Evolutionary conservation across 1,140 invertebrate species (phyloP).

Genomic region (Hypothenemus hampei): DNA sequence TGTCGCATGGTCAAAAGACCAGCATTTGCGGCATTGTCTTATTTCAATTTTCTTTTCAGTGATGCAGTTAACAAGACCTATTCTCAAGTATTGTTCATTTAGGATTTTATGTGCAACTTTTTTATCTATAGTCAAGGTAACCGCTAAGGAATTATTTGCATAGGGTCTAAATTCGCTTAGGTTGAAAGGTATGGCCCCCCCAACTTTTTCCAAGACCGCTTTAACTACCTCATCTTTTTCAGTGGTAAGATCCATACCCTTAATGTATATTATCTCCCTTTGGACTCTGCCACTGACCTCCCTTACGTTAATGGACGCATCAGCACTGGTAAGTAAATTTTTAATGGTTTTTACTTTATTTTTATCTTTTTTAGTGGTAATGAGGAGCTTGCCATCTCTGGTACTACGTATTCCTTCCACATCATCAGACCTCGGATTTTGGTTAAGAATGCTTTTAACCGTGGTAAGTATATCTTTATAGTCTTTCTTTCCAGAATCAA

Average conservation of each 20-base stretch:
- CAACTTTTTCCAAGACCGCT: background rate
- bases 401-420: too few relatives aligned
- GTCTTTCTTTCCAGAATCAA: background rate
- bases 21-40: slow-evolving; percentile 5
- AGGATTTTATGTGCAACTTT: background rate
- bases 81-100: background rate
- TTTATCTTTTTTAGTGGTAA: background rate
- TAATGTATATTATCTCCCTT: background rate
- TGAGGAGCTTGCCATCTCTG: background rate
- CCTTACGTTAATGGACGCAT: background rate
- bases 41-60: background rate
- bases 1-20: background rate
- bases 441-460: background rate
- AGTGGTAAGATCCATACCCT: background rate
- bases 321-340: background rate
- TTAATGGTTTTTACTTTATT: background rate
- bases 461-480: background rate
- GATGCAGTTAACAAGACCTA: background rate
- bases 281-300: background rate
- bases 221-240: background rate
- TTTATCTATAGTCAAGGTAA: background rate
- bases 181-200: too few relatives aligned
- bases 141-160: background rate
- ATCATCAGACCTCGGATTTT: too few relatives aligned
- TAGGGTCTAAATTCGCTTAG: background rate